Conservation (phyloP, 2,113 vertebrate genomes). For the Perccottus glenii region DNA sequence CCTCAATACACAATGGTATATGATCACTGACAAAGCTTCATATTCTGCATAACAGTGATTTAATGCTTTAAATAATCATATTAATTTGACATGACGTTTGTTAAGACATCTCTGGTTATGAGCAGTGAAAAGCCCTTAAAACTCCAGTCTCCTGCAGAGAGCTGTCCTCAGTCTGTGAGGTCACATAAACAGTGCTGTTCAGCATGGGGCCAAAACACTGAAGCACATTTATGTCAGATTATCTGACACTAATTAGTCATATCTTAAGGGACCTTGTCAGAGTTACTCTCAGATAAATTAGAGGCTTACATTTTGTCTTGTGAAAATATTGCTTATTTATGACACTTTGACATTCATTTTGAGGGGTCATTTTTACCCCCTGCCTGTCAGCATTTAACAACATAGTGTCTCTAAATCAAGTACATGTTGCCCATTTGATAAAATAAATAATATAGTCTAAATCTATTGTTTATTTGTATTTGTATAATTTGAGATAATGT, state of each 20-base stretch:
- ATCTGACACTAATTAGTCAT: background rate
- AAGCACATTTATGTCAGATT: constrained; percentile 13
- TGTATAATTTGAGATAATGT: background rate
- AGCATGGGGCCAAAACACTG: constrained; percentile 12
- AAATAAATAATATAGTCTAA: background rate
- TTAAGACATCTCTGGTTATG: background rate
- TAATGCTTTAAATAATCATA: background rate
- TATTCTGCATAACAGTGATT: background rate
- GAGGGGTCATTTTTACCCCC: too few species aligned
- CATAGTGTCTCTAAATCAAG: too few species aligned
- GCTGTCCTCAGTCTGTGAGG: constrained; percentile 28
- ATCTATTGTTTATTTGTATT: too few species aligned
- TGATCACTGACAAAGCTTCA: background rate
- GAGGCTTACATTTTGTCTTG: too few species aligned
- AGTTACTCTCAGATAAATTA: background rate
- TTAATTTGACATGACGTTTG: background rate
- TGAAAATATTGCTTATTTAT: too few species aligned
- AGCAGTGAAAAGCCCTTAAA: constrained; percentile 31
- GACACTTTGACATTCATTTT: too few species aligned
- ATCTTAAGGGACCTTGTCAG: background rate
- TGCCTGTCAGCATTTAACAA: too few species aligned
- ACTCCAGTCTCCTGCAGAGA: constrained; percentile 16
- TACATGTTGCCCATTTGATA: too few species aligned
- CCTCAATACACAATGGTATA: constrained; percentile 68
- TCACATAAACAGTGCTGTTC: constrained; percentile 24